These are phyloP conservation scores for Drosophila cracens DNA, from an alignment of 2,888 invertebrate genomes.

Conservation along the genomic window DNA sequence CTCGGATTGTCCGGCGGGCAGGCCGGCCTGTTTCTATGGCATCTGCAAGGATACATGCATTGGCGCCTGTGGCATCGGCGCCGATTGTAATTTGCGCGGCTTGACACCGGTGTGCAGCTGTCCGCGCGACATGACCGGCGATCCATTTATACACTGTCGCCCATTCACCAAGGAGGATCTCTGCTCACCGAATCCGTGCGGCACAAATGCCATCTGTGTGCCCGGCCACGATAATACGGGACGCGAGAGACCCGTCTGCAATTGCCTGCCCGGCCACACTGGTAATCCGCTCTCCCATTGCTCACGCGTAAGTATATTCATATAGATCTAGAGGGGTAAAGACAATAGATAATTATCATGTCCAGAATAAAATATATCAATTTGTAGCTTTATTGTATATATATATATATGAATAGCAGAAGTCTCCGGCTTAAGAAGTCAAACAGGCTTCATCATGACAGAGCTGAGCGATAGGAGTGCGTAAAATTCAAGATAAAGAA, in stretches of 20 bases:
- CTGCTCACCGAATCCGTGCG: constrained; percentile 95
- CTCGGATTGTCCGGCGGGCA: constrained; percentile 91
- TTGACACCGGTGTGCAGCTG: constrained; percentile 94
- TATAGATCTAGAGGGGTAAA: neutral
- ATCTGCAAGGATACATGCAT: constrained; percentile 94
- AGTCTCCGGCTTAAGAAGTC: neutral
- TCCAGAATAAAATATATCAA: neutral
- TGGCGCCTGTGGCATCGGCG: constrained; percentile 91
- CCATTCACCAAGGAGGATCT: constrained; percentile 93
- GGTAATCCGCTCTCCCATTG: constrained; percentile 92
- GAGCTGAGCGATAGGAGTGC: neutral
- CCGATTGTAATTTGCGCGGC: constrained; percentile 90
- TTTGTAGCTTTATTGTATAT: neutral
- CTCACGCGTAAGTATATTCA: constrained; percentile 85
- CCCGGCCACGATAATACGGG: constrained; percentile 93
- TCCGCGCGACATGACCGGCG: constrained; percentile 94
- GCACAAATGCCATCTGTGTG: constrained; percentile 88
- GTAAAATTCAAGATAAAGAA: neutral
- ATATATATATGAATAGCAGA: neutral
- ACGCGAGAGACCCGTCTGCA: constrained; percentile 93
- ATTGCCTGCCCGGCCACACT: constrained; percentile 91
- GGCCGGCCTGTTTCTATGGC: constrained; percentile 92
- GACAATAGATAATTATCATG: neutral
- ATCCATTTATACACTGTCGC: constrained; percentile 93
- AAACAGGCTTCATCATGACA: neutral